phyloP scores from a whole-genome alignment of 2,888 invertebrate genomes.

The Polymixis flavicincta region DNA sequence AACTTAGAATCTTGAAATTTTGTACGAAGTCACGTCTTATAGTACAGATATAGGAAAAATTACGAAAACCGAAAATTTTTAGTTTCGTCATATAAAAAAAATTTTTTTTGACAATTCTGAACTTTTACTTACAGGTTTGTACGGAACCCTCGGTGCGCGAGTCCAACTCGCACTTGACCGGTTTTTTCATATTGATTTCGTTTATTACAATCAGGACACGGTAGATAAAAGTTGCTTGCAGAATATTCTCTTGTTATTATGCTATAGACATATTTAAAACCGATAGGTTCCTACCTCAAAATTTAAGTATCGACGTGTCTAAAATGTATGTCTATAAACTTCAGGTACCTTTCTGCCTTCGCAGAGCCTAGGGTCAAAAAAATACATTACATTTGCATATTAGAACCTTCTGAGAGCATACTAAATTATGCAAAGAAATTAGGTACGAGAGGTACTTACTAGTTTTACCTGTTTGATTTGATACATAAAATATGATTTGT shows the following conservation, averaged over 20 bases:
- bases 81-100: too few species aligned
- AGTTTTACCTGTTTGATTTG: neutral
- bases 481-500: too few species aligned
- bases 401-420: constrained; percentile 29
- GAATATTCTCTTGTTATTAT: neutral
- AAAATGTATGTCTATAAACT: constrained; percentile 29
- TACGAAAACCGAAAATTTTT: too few species aligned
- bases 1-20: too few species aligned
- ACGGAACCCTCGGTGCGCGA: too few species aligned
- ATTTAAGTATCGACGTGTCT: neutral
- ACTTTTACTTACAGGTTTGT: too few species aligned
- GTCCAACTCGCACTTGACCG: too few species aligned
- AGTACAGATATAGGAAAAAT: too few species aligned
- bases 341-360: constrained; percentile 19
- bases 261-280: neutral
- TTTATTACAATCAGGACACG: neutral
- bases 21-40: too few species aligned
- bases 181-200: neutral
- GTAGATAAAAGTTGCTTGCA: neutral
- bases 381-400: constrained; percentile 52
- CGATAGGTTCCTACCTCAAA: neutral
- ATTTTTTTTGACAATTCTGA: too few species aligned
- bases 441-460: constrained; percentile 15
- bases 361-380: constrained; percentile 18
- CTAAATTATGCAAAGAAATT: constrained; percentile 30